Conservation (phyloP, 1,140 invertebrate genomes). For the Zaprionus gabonicus region DNA sequence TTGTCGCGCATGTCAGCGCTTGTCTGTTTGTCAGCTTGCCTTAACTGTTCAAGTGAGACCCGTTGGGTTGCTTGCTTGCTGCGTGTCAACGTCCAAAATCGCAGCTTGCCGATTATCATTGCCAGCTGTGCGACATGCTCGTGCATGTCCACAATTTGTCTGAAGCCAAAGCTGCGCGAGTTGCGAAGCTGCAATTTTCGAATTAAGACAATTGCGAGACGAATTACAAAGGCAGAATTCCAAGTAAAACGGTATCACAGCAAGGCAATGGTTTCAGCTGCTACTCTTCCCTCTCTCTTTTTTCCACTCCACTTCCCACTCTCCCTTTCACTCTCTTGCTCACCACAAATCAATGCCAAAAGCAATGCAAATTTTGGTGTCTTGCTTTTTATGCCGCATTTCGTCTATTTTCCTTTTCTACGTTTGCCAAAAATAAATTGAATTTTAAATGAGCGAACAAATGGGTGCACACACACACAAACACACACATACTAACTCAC, state of each 20-base stretch:
- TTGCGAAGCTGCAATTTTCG: conserved; percentile 73
- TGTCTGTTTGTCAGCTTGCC: conserved; percentile 22
- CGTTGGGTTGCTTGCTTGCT: background rate
- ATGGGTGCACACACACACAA: conserved; percentile 12
- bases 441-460: conserved; percentile 69
- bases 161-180: conserved; percentile 11
- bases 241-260: conserved; percentile 28
- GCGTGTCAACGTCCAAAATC: conserved; percentile 15
- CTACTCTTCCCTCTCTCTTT: background rate
- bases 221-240: conserved; percentile 52
- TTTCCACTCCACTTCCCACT: background rate
- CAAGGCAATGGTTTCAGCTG: conserved; percentile 20
- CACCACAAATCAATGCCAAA: conserved; percentile 73
- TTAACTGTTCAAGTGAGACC: conserved; percentile 13
- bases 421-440: conserved; percentile 69
- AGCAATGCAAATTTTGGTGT: conserved; percentile 65
- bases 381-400: conserved; percentile 6
- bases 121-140: conserved; percentile 56
- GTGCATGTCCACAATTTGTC: conserved; percentile 73
- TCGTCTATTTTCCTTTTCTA: conserved; percentile 18
- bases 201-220: conserved; percentile 78
- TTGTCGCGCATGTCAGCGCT: conserved; percentile 28
- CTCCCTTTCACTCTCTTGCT: conserved; percentile 15
- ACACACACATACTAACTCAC: background rate
- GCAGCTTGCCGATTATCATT: conserved; percentile 51